These are phyloP conservation scores for Ctenopoma multispine DNA, from an alignment of 2,797 vertebrate species.

Conservation along the genomic window DNA sequence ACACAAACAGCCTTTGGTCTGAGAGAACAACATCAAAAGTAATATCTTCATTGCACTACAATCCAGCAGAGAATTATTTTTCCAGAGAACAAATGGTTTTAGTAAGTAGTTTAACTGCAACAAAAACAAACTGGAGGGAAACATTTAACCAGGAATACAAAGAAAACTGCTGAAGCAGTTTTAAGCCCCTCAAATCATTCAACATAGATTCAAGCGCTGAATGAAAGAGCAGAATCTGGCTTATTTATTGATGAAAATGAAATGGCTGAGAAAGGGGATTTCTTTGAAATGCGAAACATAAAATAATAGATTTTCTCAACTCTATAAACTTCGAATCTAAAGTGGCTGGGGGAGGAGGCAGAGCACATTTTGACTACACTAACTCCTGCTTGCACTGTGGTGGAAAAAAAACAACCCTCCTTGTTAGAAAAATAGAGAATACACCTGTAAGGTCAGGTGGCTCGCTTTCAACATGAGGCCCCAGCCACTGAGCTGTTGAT, in stretches of 20 bases:
- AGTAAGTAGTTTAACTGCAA: constrained; percentile 73
- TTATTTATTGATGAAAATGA: constrained; percentile 86
- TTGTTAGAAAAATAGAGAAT: constrained; percentile 62
- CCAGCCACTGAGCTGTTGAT: constrained; percentile 75
- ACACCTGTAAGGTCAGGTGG: constrained; percentile 77
- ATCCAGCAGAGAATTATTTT: constrained; percentile 72
- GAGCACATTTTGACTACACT: constrained; percentile 47
- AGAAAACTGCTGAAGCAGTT: constrained; percentile 75
- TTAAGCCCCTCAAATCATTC: constrained; percentile 80
- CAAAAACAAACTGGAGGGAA: constrained; percentile 79
- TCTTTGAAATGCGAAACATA: constrained; percentile 79
- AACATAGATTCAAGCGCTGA: constrained; percentile 74
- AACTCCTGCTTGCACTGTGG: constrained; percentile 35
- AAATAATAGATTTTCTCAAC: constrained; percentile 78
- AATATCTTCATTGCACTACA: constrained; percentile 63
- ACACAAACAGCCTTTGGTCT: constrained; percentile 68
- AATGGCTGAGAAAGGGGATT: constrained; percentile 78
- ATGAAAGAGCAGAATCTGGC: constrained; percentile 71
- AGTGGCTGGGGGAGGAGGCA: constrained; percentile 41
- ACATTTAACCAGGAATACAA: constrained; percentile 82
- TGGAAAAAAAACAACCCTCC: constrained; percentile 31
- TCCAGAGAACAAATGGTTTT: constrained; percentile 74
- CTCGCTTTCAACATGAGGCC: constrained; percentile 69
- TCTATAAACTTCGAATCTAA: constrained; percentile 67
- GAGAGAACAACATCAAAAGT: constrained; percentile 73